These are phyloP conservation scores for Setophaga petechia DNA, from an alignment of 2,113 vertebrate species.

Conservation along the genomic window DNA sequence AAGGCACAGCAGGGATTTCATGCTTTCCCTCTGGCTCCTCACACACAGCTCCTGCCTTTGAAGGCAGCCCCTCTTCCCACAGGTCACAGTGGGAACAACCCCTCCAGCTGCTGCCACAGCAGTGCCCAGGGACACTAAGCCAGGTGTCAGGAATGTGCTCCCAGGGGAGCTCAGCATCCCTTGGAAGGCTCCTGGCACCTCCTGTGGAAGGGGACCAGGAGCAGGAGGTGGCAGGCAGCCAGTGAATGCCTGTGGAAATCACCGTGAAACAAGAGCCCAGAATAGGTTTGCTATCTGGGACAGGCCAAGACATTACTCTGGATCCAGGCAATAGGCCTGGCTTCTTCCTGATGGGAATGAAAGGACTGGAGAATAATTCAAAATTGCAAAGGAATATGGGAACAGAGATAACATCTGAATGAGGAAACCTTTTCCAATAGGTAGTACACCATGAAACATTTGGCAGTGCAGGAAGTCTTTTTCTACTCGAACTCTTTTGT, in stretches of 20 bases:
- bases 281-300: neutral
- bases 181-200: neutral
- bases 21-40: neutral
- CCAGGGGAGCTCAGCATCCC: neutral
- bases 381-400: neutral
- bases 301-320: too few species aligned
- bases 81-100: neutral
- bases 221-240: neutral
- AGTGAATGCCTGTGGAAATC: neutral
- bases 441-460: neutral
- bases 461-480: neutral
- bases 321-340: too few species aligned
- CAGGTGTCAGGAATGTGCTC: neutral
- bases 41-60: neutral
- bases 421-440: neutral
- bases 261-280: rapidly evolving
- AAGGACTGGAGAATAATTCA: neutral
- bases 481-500: neutral
- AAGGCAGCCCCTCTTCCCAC: neutral
- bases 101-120: neutral
- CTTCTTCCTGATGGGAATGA: rapidly evolving
- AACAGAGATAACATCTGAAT: neutral
- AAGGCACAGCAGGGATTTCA: neutral
- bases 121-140: neutral
- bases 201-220: neutral